Conservation (phyloP, 2,113 vertebrate species). For the Barbus barbus region DNA sequence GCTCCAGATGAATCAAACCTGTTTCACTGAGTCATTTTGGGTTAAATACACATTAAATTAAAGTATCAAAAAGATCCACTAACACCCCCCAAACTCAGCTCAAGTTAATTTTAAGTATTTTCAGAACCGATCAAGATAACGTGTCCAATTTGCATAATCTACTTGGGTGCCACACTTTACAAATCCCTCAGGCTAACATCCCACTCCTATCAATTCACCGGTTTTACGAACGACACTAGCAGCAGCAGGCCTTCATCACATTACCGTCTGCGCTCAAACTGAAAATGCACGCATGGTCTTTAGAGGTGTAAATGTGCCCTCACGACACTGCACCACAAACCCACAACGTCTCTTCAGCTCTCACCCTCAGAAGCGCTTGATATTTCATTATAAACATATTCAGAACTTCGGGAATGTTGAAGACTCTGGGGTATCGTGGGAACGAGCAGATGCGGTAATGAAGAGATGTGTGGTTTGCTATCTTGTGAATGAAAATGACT, state of each 20-base stretch:
- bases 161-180: constrained; percentile 33
- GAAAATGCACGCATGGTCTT: not conserved
- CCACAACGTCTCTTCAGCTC: constrained; percentile 16
- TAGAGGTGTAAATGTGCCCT: not conserved
- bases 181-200: constrained; percentile 19
- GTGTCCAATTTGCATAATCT: constrained; percentile 52
- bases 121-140: constrained; percentile 43
- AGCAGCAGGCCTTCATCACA: not conserved
- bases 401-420: constrained; percentile 31
- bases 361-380: not conserved
- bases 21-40: too few species aligned
- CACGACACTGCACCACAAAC: not conserved
- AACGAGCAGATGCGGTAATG: too few species aligned
- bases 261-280: not conserved
- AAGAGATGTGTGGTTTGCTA: too few species aligned
- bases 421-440: too few species aligned
- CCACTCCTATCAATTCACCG: not conserved
- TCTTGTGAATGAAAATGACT: constrained; percentile 17
- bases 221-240: not conserved
- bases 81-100: not conserved
- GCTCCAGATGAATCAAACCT: not conserved
- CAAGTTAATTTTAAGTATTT: constrained; percentile 2
- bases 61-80: not conserved
- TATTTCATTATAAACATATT: constrained; percentile 43
- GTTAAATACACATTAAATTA: not conserved